Evolutionary conservation across 2,888 invertebrate species (phyloP), one percentile per base, ranked within the genome.

Genomic region (Apamea sordens): DNA sequence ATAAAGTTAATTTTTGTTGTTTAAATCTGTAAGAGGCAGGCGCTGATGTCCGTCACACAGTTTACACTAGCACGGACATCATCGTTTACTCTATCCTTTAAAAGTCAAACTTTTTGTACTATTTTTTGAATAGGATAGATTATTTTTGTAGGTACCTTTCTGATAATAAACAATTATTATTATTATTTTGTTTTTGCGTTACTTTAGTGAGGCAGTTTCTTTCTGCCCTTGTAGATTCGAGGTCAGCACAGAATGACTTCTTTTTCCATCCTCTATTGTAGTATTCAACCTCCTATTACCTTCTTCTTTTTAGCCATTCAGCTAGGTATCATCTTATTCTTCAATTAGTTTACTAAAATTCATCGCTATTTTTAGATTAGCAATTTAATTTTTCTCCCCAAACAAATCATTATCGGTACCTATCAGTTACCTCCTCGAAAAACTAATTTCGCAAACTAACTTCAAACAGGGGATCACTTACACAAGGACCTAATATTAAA

Each of bases 361-460:
- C 10, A 3, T 10, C 10, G 3, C 10, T 18, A 15, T n/a, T 41
- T 71, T 41, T 36, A 56, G n/a, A 56, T n/a, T 11, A 56, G 11
- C n/a, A 7, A 7, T 61, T n/a, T 11, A 15, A n/a, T n/a, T 71
- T 61, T 70, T 41, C n/a, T 7, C 36, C 36, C 70, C 10, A 53
- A 61, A 6, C 36, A 53, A 61, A 77, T 59, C 24, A n/a, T 32
- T 63, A n/a, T 21, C 47, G 18, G 10, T 47, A 44, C 41, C 72
- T 73, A 83, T 83, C 72, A 70, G 65, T 65, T 83, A 69, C 64
- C 50, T 59, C 71, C 80, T 81, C 74, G 7, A 67, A 81, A 79
- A 82, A 84, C 74, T 68, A 72, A 50, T 84, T 84, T 82, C 24
- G 56, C 70, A 81, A 84, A 81, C 84, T 75, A 84, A 84, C 84